A percentile compares a stretch with the other conserved stretches of the same genome.
phyloP scores from a whole-genome alignment of 2,113 vertebrate species.

The Saccopteryx leptura region DNA sequence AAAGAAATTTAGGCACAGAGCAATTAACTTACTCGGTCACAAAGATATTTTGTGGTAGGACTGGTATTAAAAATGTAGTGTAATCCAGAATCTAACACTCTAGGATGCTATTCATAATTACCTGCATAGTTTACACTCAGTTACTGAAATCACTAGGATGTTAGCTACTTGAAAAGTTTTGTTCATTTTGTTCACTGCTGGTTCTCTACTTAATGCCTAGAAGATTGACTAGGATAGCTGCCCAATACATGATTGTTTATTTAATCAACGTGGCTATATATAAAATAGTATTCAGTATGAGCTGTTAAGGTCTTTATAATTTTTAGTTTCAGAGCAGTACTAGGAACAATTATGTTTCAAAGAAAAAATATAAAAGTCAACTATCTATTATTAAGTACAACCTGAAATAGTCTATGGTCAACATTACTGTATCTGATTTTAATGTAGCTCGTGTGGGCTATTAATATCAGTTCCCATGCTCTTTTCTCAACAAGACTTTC shows the following conservation, averaged over 20 bases:
- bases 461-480: neutral
- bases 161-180: neutral
- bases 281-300: neutral
- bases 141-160: neutral
- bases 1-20: neutral
- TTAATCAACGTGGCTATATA: neutral
- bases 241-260: neutral
- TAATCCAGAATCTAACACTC: neutral
- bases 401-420: neutral
- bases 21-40: neutral
- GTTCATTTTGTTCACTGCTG: neutral
- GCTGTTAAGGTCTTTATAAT: neutral
- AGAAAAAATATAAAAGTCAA: neutral
- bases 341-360: neutral
- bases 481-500: neutral
- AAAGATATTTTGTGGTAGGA: neutral
- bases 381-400: neutral
- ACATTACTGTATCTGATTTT: neutral
- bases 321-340: neutral
- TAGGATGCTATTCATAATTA: neutral
- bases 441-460: neutral
- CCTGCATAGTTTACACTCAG: neutral
- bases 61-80: neutral
- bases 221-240: neutral
- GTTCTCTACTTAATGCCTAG: neutral